Conservation (phyloP, 1,140 invertebrate genomes). For the Lepidostoma basale region DNA sequence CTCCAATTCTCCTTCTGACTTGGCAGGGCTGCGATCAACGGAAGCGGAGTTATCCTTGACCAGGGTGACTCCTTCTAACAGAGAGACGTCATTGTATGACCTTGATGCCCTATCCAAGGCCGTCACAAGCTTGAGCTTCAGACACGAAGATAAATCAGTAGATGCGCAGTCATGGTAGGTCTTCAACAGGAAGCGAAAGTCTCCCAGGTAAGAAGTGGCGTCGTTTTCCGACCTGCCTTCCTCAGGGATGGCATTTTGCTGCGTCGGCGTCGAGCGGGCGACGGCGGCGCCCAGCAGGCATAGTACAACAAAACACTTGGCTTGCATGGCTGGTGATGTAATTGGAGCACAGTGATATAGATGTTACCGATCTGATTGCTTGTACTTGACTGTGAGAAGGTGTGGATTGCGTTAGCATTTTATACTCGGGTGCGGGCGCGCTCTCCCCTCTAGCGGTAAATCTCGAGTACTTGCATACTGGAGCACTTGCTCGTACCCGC, state of each 20-base stretch:
- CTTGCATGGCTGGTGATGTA: conserved; percentile 32
- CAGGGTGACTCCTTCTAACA: conserved; percentile 75
- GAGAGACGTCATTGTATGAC: conserved; percentile 64
- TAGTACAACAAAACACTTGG: conserved; percentile 55
- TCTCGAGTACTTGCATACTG: not conserved
- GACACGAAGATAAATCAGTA: conserved; percentile 71
- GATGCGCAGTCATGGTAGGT: conserved; percentile 77
- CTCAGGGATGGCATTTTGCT: conserved; percentile 51
- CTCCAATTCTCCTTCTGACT: conserved; percentile 63
- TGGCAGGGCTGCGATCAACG: conserved; percentile 50
- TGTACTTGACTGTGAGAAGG: conserved; percentile 41
- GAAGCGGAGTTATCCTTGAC: conserved; percentile 64
- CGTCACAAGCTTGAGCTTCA: conserved; percentile 76
- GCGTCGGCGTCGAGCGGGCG: conserved; percentile 53
- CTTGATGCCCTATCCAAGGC: conserved; percentile 73
- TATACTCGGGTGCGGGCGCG: conserved; percentile 37
- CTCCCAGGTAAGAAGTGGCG: conserved; percentile 50
- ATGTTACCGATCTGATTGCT: conserved; percentile 34
- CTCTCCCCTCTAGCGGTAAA: conserved; percentile 28
- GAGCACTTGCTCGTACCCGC: conserved; percentile 19
- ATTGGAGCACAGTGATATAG: conserved; percentile 31
- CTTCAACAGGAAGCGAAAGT: conserved; percentile 57
- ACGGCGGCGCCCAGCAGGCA: conserved; percentile 52
- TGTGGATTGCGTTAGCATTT: conserved; percentile 23
- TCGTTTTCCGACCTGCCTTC: conserved; percentile 54